Conservation (phyloP, 2,888 invertebrate species). For the Coelogynopora nodosa region DNA sequence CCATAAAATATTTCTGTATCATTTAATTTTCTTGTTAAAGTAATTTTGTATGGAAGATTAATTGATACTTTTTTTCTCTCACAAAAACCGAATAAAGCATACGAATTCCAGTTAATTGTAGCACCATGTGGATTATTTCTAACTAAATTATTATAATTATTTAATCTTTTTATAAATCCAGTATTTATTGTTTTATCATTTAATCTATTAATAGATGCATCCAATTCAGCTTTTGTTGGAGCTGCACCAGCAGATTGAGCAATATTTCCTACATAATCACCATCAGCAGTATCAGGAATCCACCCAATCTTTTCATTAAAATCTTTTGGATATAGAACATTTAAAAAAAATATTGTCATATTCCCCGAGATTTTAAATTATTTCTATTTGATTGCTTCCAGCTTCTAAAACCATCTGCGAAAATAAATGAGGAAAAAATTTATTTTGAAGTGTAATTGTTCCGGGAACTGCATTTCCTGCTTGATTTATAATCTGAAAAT, state of each 20-base stretch:
- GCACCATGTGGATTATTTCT: neutral
- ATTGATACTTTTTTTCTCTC: neutral
- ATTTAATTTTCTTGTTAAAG: neutral
- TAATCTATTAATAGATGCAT: neutral
- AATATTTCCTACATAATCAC: neutral
- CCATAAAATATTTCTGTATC: neutral
- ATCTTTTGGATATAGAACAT: neutral
- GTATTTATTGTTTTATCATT: too few relatives aligned
- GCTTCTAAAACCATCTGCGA: neutral
- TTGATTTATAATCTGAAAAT: neutral
- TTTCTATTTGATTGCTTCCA: neutral
- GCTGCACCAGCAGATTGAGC: neutral
- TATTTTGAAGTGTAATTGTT: too few relatives aligned
- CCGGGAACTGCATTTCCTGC: neutral
- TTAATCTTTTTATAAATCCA: neutral
- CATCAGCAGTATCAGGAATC: neutral
- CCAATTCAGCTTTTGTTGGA: neutral
- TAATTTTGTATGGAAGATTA: neutral
- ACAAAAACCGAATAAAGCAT: neutral
- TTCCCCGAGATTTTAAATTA: neutral
- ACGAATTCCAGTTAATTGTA: neutral
- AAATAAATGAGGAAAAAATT: too few relatives aligned
- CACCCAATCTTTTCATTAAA: neutral
- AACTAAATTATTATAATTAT: neutral
- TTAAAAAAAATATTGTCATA: neutral